A percentile compares a stretch with the other conserved stretches of the same genome.
phyloP scores from a whole-genome alignment of 2,888 invertebrate species.

The Imbricaverruca yamaguchii region DNA sequence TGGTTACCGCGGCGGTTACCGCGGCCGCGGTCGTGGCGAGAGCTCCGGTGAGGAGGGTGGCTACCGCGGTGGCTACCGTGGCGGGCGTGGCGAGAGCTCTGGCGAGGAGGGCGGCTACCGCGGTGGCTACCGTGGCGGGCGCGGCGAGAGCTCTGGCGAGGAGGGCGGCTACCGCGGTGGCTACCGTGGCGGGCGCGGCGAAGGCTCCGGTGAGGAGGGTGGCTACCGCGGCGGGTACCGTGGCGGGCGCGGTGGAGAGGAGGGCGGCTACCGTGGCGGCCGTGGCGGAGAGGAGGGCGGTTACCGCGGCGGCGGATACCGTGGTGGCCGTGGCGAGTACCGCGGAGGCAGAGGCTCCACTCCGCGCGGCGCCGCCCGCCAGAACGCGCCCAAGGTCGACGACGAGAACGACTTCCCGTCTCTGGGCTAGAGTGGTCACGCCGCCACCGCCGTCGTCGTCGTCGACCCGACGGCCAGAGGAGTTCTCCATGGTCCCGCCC shows the following conservation, averaged over 20 bases:
- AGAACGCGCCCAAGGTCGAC: conserved; percentile 70
- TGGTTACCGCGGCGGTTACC: conserved; percentile 36
- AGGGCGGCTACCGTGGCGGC: conserved; percentile 24
- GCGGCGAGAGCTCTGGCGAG: conserved; percentile 22
- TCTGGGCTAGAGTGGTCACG: conserved; percentile 56
- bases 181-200: conserved; percentile 30
- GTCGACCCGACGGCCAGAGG: not conserved
- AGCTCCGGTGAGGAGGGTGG: conserved; percentile 37
- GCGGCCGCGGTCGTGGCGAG: conserved; percentile 37
- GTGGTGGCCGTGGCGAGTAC: conserved; percentile 28
- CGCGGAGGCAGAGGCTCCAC: conserved; percentile 32
- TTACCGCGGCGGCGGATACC: conserved; percentile 38
- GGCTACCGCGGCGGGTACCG: conserved; percentile 28
- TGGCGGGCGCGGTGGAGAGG: conserved; percentile 31
- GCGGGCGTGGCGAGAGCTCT: conserved; percentile 37
- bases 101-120: conserved; percentile 34
- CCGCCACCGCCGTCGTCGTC: not conserved
- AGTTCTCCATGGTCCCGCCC: not conserved
- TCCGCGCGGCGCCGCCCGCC: conserved; percentile 31
- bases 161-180: conserved; percentile 33
- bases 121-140: conserved; percentile 30
- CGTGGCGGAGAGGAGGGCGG: conserved; percentile 24
- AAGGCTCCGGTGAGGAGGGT: conserved; percentile 32
- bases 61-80: conserved; percentile 34
- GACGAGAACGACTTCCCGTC: conserved; percentile 94